Percentiles rank a stretch among this genome's conserved stretches.
Evolutionary conservation across 2,113 vertebrate species (phyloP).

Genomic region (Xenopus laevis): DNA sequence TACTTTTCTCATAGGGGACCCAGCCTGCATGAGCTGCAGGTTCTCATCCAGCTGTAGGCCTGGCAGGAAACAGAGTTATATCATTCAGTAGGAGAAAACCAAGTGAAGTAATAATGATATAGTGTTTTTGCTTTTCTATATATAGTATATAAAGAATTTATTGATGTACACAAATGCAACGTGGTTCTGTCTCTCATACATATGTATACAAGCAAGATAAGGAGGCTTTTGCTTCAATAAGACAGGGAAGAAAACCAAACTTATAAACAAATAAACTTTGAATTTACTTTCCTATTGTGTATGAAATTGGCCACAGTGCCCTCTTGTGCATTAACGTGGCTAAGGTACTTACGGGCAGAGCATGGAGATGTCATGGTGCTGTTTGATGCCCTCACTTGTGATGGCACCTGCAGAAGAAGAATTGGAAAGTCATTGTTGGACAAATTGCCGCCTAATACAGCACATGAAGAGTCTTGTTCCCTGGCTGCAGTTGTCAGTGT

Average conservation of each 20-base stretch:
- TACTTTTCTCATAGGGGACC: slow-evolving; percentile 81
- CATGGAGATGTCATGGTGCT: slow-evolving; percentile 20
- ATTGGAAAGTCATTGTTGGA: not conserved
- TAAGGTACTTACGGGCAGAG: slow-evolving; percentile 21
- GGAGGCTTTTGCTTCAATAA: no score
- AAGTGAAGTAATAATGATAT: no score
- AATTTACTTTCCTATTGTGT: not conserved
- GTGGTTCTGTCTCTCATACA: no score
- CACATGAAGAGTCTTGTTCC: not conserved
- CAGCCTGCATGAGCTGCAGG: slow-evolving; percentile 79
- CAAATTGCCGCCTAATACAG: not conserved
- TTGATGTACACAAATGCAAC: no score
- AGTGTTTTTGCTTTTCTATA: no score
- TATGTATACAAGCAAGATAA: no score
- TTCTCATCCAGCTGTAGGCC: slow-evolving; percentile 72
- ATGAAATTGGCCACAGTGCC: not conserved
- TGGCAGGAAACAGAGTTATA: slow-evolving; percentile 47
- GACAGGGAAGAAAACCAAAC: no score
- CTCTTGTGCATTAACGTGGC: not conserved
- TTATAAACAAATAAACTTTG: no score
- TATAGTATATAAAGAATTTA: no score
- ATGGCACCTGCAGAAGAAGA: not conserved
- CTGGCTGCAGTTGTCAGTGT: not conserved
- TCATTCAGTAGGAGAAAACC: no score
- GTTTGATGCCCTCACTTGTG: not conserved